Percentiles rank a stretch among this genome's conserved stretches.
These are phyloP conservation scores for Phengaris arion DNA, from an alignment of 2,888 invertebrate species.

Conservation along the genomic window DNA sequence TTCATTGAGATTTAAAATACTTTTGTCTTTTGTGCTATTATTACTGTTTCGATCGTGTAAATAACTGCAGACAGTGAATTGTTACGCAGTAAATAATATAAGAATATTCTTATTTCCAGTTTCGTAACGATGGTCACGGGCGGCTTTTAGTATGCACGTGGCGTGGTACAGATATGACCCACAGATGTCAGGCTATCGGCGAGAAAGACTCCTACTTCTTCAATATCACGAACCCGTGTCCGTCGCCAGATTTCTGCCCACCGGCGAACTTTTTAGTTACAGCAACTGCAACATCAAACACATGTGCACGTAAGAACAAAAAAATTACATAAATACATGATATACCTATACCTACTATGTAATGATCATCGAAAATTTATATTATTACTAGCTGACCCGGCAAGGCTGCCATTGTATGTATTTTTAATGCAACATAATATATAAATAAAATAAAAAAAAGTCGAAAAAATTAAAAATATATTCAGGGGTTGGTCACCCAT, in stretches of 20 bases:
- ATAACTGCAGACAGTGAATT: too few species aligned
- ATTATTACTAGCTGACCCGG: background rate
- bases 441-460: too few species aligned
- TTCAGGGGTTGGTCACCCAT: too few species aligned
- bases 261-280: slow-evolving; percentile 75
- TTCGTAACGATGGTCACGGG: slow-evolving; percentile 77
- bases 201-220: slow-evolving; percentile 67
- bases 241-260: slow-evolving; percentile 70
- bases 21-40: too few species aligned
- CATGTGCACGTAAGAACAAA: slow-evolving; percentile 79
- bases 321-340: too few species aligned
- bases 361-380: background rate
- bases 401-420: too few species aligned
- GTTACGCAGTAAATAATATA: too few species aligned
- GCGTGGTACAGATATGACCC: slow-evolving; percentile 64
- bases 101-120: slow-evolving; percentile 46
- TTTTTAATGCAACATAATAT: too few species aligned
- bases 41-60: too few species aligned
- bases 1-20: too few species aligned
- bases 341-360: background rate
- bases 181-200: slow-evolving; percentile 69
- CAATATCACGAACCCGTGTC: slow-evolving; percentile 72
- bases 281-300: slow-evolving; percentile 69
- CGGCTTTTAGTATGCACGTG: slow-evolving; percentile 80
- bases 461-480: too few species aligned